A percentile compares a stretch with the other conserved stretches of the same genome.
These are phyloP conservation scores for Charadrius vociferus DNA, from an alignment of 2,113 vertebrate species.

Conservation along the genomic window DNA sequence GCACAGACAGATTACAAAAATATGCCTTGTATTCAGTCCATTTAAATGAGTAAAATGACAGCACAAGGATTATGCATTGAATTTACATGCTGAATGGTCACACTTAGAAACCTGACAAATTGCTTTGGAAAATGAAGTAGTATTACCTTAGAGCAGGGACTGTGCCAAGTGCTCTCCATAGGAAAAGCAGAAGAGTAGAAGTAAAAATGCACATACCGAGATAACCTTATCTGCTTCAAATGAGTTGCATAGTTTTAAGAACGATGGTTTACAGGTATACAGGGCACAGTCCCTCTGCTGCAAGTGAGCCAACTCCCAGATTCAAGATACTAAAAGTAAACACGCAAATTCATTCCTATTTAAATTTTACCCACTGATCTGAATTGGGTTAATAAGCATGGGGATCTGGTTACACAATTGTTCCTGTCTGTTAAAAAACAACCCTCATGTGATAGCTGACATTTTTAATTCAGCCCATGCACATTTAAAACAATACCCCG, in stretches of 20 bases:
- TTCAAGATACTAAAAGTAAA: neutral
- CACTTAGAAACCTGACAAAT: neutral
- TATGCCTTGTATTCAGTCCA: neutral
- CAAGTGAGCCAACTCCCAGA: neutral
- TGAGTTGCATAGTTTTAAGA: neutral
- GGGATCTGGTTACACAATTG: slow-evolving; percentile 17
- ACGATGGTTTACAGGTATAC: neutral
- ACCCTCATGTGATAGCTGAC: neutral
- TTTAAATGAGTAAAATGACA: slow-evolving; percentile 41
- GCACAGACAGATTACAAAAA: slow-evolving; percentile 39
- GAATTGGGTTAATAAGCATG: neutral
- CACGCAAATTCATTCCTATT: neutral
- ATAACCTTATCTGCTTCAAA: slow-evolving; percentile 22
- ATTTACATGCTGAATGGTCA: slow-evolving; percentile 16
- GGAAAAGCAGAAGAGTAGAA: slow-evolving; percentile 6
- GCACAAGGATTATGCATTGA: neutral
- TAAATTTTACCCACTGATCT: neutral
- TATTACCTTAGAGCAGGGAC: neutral
- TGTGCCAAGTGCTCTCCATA: neutral
- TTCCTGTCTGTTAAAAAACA: neutral
- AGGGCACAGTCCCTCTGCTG: neutral
- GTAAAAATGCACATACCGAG: neutral
- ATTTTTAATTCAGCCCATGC: slow-evolving; percentile 12
- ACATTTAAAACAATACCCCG: neutral
- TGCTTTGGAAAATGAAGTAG: slow-evolving; percentile 26